These are phyloP conservation scores for Polymixis flavicincta DNA, from an alignment of 2,888 invertebrate species.

Conservation along the genomic window DNA sequence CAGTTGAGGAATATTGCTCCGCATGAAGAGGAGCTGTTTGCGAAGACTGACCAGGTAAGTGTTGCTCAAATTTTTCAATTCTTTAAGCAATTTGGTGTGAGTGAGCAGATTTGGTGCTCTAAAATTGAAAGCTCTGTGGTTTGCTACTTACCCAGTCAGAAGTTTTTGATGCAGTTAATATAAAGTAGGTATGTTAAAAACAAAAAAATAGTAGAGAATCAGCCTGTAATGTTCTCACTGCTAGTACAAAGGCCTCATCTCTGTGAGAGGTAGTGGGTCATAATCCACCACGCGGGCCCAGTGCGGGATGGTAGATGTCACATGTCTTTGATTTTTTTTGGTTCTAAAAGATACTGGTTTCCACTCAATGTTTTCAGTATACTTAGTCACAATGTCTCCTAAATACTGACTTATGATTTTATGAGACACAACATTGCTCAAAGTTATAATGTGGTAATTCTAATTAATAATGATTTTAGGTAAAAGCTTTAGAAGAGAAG, in stretches of 20 bases:
- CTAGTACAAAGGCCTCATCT: too few species aligned
- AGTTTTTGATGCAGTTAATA: not conserved
- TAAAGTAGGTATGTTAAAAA: too few species aligned
- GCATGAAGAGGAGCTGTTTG: slow-evolving; percentile 79
- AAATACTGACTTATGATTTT: not conserved
- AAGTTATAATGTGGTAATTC: not conserved
- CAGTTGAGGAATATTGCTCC: slow-evolving; percentile 77
- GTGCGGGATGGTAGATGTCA: too few species aligned
- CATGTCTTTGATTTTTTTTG: too few species aligned
- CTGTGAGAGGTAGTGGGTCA: too few species aligned
- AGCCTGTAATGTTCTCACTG: too few species aligned
- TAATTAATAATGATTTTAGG: slow-evolving; percentile 70
- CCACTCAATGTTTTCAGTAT: not conserved
- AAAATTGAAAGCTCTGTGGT: not conserved
- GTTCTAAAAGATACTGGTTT: too few species aligned
- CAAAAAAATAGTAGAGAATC: too few species aligned
- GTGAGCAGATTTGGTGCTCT: not conserved
- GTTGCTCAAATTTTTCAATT: not conserved
- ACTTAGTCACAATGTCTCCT: not conserved
- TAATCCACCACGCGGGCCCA: too few species aligned
- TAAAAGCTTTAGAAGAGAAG: slow-evolving; percentile 78
- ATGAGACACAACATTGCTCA: not conserved
- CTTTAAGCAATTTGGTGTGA: too few species aligned
- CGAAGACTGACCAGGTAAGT: slow-evolving; percentile 71
- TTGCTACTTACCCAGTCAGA: not conserved